A percentile compares a stretch with the other conserved stretches of the same genome.
These are phyloP conservation scores for Hetaerina titia DNA, from an alignment of 2,888 invertebrate genomes.

Conservation along the genomic window DNA sequence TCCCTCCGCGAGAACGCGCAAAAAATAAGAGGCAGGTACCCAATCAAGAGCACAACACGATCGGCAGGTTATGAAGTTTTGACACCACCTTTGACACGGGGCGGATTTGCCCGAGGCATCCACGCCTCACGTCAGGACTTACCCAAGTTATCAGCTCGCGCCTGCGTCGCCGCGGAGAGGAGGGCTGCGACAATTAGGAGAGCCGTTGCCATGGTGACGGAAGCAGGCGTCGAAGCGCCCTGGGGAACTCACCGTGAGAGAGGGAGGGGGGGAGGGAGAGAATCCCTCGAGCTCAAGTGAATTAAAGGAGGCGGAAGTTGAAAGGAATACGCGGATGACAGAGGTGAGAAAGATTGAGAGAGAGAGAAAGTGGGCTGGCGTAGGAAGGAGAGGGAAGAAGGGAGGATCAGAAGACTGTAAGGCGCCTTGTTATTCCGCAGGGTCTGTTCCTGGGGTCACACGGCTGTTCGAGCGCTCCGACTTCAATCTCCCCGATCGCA, in stretches of 20 bases:
- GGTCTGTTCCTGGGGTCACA: not conserved
- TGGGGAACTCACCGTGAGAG: not conserved
- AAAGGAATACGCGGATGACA: too few relatives aligned
- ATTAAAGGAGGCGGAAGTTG: not conserved
- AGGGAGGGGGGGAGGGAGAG: not conserved
- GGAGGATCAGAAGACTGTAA: too few relatives aligned
- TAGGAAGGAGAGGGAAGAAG: too few relatives aligned
- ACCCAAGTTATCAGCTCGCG: constrained; percentile 36
- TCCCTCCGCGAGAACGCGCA: not conserved
- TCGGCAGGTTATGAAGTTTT: not conserved
- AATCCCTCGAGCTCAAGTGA: not conserved
- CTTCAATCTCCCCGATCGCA: too few relatives aligned
- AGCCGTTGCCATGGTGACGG: constrained; percentile 2
- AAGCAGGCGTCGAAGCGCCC: constrained; percentile 6
- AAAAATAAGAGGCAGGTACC: not conserved
- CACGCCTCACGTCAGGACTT: not conserved
- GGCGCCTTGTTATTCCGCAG: not conserved
- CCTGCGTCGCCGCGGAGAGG: not conserved
- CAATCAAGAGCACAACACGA: not conserved
- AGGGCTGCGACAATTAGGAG: constrained; percentile 1
- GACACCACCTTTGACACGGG: not conserved
- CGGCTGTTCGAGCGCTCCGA: not conserved
- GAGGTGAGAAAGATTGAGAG: too few relatives aligned
- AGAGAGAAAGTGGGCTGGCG: too few relatives aligned
- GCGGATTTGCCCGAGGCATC: not conserved